Percentiles rank a stretch among this genome's conserved stretches.
Evolutionary conservation across 2,888 invertebrate species (phyloP).

Genomic region (Portevinia maculata): DNA sequence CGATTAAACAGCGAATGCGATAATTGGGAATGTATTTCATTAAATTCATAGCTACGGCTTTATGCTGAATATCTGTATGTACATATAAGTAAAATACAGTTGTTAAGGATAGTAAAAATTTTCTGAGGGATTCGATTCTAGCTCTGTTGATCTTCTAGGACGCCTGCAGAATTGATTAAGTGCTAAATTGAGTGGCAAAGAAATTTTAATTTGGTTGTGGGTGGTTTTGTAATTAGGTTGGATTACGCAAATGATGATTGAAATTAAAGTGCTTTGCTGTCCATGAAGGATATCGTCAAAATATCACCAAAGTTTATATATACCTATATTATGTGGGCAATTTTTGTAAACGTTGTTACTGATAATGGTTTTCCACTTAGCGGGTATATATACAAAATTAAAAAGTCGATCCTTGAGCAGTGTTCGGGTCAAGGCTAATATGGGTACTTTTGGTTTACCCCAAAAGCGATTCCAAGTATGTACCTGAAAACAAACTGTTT

Average conservation of each 20-base stretch:
- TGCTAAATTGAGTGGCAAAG: constrained; percentile 58
- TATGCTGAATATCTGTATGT: neutral
- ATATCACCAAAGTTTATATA: no score
- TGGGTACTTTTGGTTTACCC: no score
- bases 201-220: constrained; percentile 64
- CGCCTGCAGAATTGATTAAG: constrained; percentile 58
- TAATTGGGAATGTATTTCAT: constrained; percentile 57
- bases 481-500: no score
- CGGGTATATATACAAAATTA: no score
- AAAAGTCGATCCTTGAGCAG: no score
- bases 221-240: constrained; percentile 18
- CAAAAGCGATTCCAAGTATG: no score
- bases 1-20: constrained; percentile 44
- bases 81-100: neutral
- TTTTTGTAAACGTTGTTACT: no score
- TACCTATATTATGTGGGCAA: no score
- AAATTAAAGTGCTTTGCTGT: neutral
- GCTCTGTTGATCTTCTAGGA: neutral
- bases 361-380: no score
- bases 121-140: constrained; percentile 1
- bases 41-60: constrained; percentile 10
- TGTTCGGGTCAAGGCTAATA: no score
- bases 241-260: neutral
- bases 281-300: neutral
- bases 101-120: constrained; percentile 31